These are phyloP conservation scores for Syngnathus typhle DNA, from an alignment of 2,113 vertebrate species.

Conservation along the genomic window DNA sequence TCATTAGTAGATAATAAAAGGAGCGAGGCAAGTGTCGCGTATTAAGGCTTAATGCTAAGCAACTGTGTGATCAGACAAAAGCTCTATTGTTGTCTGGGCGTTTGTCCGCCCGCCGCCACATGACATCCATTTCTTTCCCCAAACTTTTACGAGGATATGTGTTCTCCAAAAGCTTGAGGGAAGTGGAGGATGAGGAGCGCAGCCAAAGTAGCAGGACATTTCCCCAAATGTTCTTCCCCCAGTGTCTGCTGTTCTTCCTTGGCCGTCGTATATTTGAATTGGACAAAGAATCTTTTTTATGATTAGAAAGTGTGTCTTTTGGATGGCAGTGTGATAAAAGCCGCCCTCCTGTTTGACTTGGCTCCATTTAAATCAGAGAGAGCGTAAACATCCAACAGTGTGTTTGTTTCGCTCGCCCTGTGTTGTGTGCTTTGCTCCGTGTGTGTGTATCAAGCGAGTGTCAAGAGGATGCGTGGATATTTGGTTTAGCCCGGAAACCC, in stretches of 20 bases:
- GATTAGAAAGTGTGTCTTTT: slow-evolving; percentile 20
- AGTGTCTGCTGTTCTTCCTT: slow-evolving; percentile 4
- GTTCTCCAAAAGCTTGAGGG: slow-evolving; percentile 36
- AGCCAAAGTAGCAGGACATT: slow-evolving; percentile 37
- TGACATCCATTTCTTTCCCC: slow-evolving; percentile 49
- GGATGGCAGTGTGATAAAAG: slow-evolving; percentile 47
- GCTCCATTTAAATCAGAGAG: slow-evolving; percentile 61
- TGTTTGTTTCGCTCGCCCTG: slow-evolving; percentile 38
- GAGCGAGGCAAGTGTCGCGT: slow-evolving; percentile 13
- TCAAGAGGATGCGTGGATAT: slow-evolving; percentile 56
- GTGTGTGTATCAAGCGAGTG: slow-evolving; percentile 45
- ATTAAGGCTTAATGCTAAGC: slow-evolving; percentile 12
- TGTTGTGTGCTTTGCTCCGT: slow-evolving; percentile 15
- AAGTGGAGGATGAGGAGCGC: slow-evolving; percentile 42
- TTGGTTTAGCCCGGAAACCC: slow-evolving; percentile 64
- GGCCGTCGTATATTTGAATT: slow-evolving; percentile 3
- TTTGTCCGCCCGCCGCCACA: slow-evolving; percentile 25
- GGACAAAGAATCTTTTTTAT: slow-evolving; percentile 36
- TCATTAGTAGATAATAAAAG: slow-evolving; percentile 33
- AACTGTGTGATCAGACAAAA: slow-evolving; percentile 4
- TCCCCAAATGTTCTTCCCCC: slow-evolving; percentile 39
- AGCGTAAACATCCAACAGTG: slow-evolving; percentile 58
- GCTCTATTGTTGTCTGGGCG: slow-evolving; percentile 13
- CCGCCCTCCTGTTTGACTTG: slow-evolving; percentile 65
- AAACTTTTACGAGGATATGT: slow-evolving; percentile 63